Conservation (phyloP, 2,113 vertebrate genomes). For the Pteruthius melanotis region DNA sequence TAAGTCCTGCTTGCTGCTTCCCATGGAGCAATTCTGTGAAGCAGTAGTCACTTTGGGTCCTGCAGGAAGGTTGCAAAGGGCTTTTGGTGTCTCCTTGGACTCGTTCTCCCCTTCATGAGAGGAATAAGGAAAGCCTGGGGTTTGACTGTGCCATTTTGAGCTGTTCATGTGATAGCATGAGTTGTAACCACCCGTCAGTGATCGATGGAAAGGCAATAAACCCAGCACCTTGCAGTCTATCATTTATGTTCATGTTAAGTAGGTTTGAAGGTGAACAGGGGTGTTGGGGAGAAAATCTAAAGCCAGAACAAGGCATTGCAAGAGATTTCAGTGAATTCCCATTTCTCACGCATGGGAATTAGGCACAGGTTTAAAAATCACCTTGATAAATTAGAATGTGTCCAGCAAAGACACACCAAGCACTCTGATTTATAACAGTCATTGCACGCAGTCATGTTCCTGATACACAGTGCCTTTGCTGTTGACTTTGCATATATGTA, state of each 20-base stretch:
- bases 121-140: neutral
- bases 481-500: slow-evolving; percentile 10
- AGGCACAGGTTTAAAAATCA: slow-evolving; percentile 24
- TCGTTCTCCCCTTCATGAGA: neutral
- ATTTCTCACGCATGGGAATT: neutral
- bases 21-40: neutral
- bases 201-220: neutral
- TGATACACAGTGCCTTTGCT: neutral
- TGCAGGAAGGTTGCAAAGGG: neutral
- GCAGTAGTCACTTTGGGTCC: neutral
- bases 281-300: neutral
- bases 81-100: neutral
- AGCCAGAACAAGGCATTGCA: neutral
- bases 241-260: neutral
- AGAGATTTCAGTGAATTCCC: slow-evolving; percentile 16
- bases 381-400: slow-evolving; percentile 33
- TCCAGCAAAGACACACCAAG: slow-evolving; percentile 7
- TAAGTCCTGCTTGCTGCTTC: neutral
- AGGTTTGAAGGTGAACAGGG: slow-evolving; percentile 48
- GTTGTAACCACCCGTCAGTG: neutral
- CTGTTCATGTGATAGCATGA: neutral
- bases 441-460: neutral
- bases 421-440: slow-evolving; percentile 38
- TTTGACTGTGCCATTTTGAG: neutral
- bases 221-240: neutral